Conservation (phyloP, 2,888 invertebrate species). For the Phlogophora meticulosa region DNA sequence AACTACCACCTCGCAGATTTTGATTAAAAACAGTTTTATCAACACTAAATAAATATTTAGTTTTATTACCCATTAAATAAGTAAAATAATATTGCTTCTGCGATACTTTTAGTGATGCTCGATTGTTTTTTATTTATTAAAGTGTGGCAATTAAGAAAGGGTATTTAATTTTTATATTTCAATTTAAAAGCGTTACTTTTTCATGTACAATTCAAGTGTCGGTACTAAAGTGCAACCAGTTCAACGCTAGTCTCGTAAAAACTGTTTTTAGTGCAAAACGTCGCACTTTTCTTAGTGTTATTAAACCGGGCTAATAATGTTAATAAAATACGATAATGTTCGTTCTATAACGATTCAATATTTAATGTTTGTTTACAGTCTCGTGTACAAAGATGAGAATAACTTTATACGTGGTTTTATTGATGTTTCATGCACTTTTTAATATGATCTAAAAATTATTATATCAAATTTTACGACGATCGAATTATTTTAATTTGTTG, state of each 20-base stretch:
- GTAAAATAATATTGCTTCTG: slow-evolving; percentile 25
- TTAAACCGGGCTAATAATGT: slow-evolving; percentile 29
- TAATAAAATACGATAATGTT: slow-evolving; percentile 36
- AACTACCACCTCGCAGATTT: slow-evolving; percentile 1
- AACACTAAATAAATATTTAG: slow-evolving; percentile 44
- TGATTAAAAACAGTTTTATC: slow-evolving; percentile 35
- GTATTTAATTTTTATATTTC: slow-evolving; percentile 33
- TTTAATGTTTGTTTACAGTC: slow-evolving; percentile 35
- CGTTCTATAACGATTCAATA: not conserved
- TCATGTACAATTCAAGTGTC: slow-evolving; percentile 19
- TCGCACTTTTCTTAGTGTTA: slow-evolving; percentile 35
- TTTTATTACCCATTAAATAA: slow-evolving; percentile 38
- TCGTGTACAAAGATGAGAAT: slow-evolving; percentile 12
- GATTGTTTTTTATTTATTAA: slow-evolving; percentile 8
- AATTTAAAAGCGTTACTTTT: slow-evolving; percentile 32
- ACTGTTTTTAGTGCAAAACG: slow-evolving; percentile 36
- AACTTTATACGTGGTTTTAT: slow-evolving; percentile 11
- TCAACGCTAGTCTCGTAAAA: slow-evolving; percentile 37
- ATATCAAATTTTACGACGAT: not conserved
- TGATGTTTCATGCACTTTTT: not conserved
- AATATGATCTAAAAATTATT: not conserved
- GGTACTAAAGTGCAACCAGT: slow-evolving; percentile 17
- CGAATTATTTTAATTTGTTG: too few relatives aligned
- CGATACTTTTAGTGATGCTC: slow-evolving; percentile 12
- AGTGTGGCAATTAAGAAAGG: slow-evolving; percentile 29